Conservation (phyloP, 2,888 invertebrate species). For the Lasioglossum villosulum region DNA sequence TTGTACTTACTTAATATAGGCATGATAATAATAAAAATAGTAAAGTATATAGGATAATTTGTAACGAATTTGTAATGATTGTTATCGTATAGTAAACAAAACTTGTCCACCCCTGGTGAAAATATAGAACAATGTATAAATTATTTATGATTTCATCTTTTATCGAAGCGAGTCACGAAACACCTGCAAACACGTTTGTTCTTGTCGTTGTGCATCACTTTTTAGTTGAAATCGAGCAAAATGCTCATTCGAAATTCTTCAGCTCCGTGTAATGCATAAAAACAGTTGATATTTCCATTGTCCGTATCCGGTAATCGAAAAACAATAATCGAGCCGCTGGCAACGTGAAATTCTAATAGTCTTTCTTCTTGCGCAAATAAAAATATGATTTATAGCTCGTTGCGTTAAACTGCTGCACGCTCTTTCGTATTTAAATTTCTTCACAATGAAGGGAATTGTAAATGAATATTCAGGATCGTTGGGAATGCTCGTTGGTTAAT, state of each 20-base stretch:
- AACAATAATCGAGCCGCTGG: background rate
- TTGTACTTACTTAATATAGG: no score
- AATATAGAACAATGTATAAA: background rate
- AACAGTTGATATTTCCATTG: background rate
- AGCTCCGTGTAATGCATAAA: background rate
- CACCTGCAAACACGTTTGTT: background rate
- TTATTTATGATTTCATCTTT: background rate
- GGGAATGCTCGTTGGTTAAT: background rate
- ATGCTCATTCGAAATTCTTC: background rate
- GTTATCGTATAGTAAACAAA: background rate
- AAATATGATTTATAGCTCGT: background rate
- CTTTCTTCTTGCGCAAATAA: constrained; percentile 7
- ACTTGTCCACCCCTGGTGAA: background rate
- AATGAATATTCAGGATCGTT: background rate
- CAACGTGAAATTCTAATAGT: background rate
- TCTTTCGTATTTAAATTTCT: background rate
- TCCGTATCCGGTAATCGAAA: background rate
- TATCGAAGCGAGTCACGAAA: background rate
- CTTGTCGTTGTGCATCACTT: background rate
- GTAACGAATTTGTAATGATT: background rate
- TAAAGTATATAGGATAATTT: background rate
- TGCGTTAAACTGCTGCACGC: background rate
- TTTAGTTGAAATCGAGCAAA: background rate
- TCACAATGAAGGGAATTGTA: background rate
- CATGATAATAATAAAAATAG: no score